Evolutionary conservation across 2,113 vertebrate genomes (phyloP), one percentile per base, ranked within the genome.

Genomic region (Pituophis catenifer): DNA sequence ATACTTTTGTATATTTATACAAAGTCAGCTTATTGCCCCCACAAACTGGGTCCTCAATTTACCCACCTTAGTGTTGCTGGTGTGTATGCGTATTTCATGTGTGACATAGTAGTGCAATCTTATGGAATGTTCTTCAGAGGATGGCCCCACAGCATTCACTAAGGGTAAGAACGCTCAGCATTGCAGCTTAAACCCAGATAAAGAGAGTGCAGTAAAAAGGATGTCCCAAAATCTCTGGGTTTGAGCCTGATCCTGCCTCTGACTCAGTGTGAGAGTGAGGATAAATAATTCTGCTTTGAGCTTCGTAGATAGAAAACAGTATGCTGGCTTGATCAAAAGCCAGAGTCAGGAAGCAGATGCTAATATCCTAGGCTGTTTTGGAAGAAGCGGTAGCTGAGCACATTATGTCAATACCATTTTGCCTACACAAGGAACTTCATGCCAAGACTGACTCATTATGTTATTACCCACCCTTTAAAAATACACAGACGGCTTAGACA

Each of bases 351-450:
- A 91, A 96, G 53, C 48, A 92, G 65, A 75, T 87, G 92, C 33
- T 91, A 86, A 94, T 65, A 94, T 93, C 13, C 33, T 58, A 59
- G 93, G 26, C 58, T 95, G 33, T 88, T 26, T 91, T 94, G 91
- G 33, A 89, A 94, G 12, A 91, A 87, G 86, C 23, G 57, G 21
- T 59, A 21, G 53, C 86, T 93, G 58, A 92, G 52, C 87, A 24
- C 95, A 95, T 89, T 7, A 55, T 17, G 7, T 48, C 38, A 94
- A 9, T 92, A 81, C 65, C 91, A 65, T 59, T 94, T 96, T 70
- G 7, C 92, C 87, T 57, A 89, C 87, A 86, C 54, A 62, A 23
- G 70, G 87, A 38, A 26, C 90, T 48, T 21, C 58, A 23, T 93
- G 26, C 89, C 94, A 33, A 1, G 19, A 90, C 93, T 94, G 54